Base-by-base conservation (phyloP, 2,113 vertebrate species). In the Lycaon pictus region DNA sequence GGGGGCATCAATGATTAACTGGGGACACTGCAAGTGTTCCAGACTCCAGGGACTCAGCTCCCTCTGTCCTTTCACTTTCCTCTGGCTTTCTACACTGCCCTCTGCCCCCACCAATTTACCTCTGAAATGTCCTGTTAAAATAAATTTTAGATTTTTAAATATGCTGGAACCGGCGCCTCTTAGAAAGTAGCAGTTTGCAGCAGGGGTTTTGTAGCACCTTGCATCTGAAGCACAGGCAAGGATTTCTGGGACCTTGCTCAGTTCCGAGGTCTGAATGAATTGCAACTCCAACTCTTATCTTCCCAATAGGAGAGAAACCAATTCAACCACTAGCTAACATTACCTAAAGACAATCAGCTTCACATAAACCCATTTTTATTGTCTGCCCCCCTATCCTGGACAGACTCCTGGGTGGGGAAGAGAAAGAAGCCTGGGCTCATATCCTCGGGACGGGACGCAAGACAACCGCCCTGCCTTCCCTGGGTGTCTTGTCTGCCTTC, bases 1-100 rank as follows among this genome's bases (percentile, higher is more conserved):
- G 0, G 56, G 35, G 76, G 93, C 74, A 74, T 90, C 93, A 98
- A 98, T 98, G 92, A 96, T 97, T 98, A 98, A 98, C 98, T 86
- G 48, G 83, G 77, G 35, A 95, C 83, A 81, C 0, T 62, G 79
- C 35, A n/a, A 85, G 37, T 1, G 0, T 74, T 95, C 93, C 65
- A 85, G 76, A 93, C 5, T 80, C 96, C 37, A 60, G 93, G 87
- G 80, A 87, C 79, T 81, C 0, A 32, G 25, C 51, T 88, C 58
- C 23, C 25, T 88, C 53, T 74, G 20, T 83, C 27, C 86, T 83
- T 76, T 56, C 51, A 63, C 35, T 90, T 87, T 84, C 77, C 48
- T 53, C 63, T 95, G 83, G 62, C 83, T 88, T 60, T 95, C 22
- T 81, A 77, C 20, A 83, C 53, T 5, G 51, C 20, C 58, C 74